Evolutionary conservation across 2,888 invertebrate species (phyloP).

Genomic region (Habrosyne pyritoides): DNA sequence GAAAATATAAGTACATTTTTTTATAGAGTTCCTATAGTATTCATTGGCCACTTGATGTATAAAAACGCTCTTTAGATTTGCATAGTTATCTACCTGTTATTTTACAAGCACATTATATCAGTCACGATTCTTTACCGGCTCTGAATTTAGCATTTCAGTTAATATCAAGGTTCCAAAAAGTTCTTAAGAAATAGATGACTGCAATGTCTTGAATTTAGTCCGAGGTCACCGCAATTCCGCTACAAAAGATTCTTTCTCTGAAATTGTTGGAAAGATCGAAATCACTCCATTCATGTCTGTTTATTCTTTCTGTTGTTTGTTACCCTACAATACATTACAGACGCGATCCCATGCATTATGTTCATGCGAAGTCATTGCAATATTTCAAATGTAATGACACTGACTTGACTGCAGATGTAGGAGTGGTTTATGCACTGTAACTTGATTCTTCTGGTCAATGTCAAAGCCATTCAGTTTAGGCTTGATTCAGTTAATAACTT

Average conservation of each 20-base stretch:
- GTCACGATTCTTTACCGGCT: constrained; percentile 50
- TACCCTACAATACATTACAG: constrained; percentile 1
- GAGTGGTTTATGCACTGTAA: background rate
- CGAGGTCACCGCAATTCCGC: constrained; percentile 49
- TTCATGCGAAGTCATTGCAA: background rate
- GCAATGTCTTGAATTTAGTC: constrained; percentile 47
- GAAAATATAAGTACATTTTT: too few relatives aligned
- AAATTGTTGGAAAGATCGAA: constrained; percentile 13
- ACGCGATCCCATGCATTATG: constrained; percentile 4
- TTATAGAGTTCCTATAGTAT: too few relatives aligned
- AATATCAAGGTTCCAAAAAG: constrained; percentile 61
- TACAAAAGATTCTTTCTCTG: constrained; percentile 39
- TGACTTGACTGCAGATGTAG: background rate
- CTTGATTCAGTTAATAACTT: background rate
- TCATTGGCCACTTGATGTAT: constrained; percentile 1
- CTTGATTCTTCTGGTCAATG: background rate
- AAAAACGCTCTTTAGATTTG: constrained; percentile 2
- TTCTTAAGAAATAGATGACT: constrained; percentile 52
- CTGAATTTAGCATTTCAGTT: constrained; percentile 50
- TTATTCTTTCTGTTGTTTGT: background rate
- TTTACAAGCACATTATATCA: constrained; percentile 12
- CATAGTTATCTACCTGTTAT: background rate
- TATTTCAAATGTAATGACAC: background rate
- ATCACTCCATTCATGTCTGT: constrained; percentile 1
- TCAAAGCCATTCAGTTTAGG: background rate